Evolutionary conservation across 1,140 invertebrate species (phyloP), one percentile per base, ranked within the genome.

Genomic region (Euglossa dilemma): DNA sequence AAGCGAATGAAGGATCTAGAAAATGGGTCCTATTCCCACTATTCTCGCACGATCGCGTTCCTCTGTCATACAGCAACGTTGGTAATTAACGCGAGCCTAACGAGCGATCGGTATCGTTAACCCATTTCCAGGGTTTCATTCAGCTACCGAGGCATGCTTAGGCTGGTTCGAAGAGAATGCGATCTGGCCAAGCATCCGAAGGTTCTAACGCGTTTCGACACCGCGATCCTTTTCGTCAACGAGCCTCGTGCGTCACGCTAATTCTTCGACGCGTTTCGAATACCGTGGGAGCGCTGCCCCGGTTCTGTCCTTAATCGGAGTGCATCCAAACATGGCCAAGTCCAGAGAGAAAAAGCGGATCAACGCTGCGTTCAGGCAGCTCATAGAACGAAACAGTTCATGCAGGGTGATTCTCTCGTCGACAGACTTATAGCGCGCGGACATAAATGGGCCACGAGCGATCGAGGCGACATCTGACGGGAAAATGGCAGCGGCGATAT

Each of bases 61-160:
- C 57, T 83, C 25, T 45, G 72, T 83, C 72, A 43, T 25, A 45
- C 12, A 57, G 81, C 56, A 63, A 75, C 86, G 73, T 50, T 56
- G 57, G 76, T 70, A 87, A 87, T 87, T 87, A 87, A 59, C 50
- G 61, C 59, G 83, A 64, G 63, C 36, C 54, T 76, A 66, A 87
- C 64, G 43, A 85, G 67, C 77, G 52, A 80, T 84, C 61, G 23
- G 43, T 67, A 54, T 78, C 70, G 52, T 87, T 87, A 87, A 56
- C 86, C 76, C 43, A 77, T 64, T 87, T 87, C 50, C 47, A 61
- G 16, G 7, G 73, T 76, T 64, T 70, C 85, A 84, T 80, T 87
- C 85, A 76, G 25, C 23, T 50, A 18, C 43, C 57, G 18, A 16
- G 20, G 61, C 36, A 61, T 71, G 6, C 36, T 47, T 12, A 23